Base-by-base conservation (phyloP, 1,140 invertebrate genomes). In the Drosophila grimshawi region DNA sequence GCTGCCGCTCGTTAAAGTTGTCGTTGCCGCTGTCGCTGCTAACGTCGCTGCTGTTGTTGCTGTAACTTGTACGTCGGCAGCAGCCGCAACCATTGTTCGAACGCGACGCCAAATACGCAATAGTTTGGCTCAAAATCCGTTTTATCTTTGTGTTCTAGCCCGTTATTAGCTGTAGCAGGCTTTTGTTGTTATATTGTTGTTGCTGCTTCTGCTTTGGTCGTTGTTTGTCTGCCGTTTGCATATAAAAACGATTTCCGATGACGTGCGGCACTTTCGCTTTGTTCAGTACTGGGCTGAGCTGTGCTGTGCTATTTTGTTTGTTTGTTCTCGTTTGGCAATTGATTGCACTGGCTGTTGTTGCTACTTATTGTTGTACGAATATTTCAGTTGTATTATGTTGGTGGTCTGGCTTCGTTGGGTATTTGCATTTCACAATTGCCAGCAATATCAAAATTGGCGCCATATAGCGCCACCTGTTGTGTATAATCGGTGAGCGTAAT, bases 401-500 rank as follows among this genome's bases (percentile, higher is more conserved):
- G 85, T 81, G 90, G 90, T 81, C 80, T 80, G 45, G 76, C 70
- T 76, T 90, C 81, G 71, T 65, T 80, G 68, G 83, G 80, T 64
- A 81, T 74, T 49, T 85, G 80, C 66, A 91, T 62, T 67, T 55
- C 53, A 48, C 70, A 43, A 57, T 46, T 60, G 46, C 46, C 53
- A 6, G 65, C 45, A 6, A 81, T 59, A 35, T 82, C 65, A 43
- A 82, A 80, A 57, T 77, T 79, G 76, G 64, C 57, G 75, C 71
- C 69, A 48, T 78, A 67, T 0, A 67, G 62, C 43, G 79, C 76
- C 76, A 81, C 80, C 86, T 89, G 85, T 73, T 91, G 90, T 52
- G 85, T 86, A 33, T 62, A 91, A 35, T 92, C 91, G 32, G 85
- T 90, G 32, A 92, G 60, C n/a, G 86, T 91, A 8, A 92, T 92